A percentile compares a stretch with the other conserved stretches of the same genome.
Conservation (phyloP, 1,140 invertebrate species). For the Kradibia gibbosae region DNA sequence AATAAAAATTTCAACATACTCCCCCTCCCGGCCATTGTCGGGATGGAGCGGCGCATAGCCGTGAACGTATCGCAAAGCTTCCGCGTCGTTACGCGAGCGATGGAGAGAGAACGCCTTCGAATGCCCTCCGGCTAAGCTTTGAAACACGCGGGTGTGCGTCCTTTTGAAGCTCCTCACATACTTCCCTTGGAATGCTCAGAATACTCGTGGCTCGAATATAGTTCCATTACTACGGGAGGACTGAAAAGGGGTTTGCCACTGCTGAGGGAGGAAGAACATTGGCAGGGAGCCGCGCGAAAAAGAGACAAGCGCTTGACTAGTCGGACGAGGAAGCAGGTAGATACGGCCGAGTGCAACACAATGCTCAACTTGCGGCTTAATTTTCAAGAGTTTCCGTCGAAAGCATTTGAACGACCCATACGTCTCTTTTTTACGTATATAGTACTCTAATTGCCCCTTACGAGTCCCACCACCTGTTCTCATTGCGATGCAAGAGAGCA, state of each 20-base stretch:
- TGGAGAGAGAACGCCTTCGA: conserved; percentile 25
- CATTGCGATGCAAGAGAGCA: not conserved
- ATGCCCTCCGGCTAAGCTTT: conserved; percentile 51
- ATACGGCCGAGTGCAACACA: not conserved
- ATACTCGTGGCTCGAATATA: conserved; percentile 48
- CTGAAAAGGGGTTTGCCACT: not conserved
- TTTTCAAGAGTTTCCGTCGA: conserved; percentile 47
- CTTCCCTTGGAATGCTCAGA: conserved; percentile 51
- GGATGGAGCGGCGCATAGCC: not conserved
- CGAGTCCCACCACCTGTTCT: not conserved
- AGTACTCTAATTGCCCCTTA: not conserved
- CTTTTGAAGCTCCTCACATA: conserved; percentile 53
- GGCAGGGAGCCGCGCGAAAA: not conserved
- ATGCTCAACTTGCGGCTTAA: conserved; percentile 50
- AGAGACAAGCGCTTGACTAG: too few species aligned
- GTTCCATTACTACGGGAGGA: conserved; percentile 35
- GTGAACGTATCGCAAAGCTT: conserved; percentile 31
- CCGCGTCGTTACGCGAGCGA: conserved; percentile 2
- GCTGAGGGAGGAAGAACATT: not conserved
- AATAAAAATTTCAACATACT: conserved; percentile 45
- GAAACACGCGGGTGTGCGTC: conserved; percentile 30
- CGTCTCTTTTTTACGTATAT: conserved; percentile 1
- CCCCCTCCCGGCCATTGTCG: not conserved
- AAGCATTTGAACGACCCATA: conserved; percentile 19
- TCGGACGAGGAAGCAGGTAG: not conserved